Base-by-base conservation (phyloP, 1,140 invertebrate genomes). In the Drosophila seguyi region DNA sequence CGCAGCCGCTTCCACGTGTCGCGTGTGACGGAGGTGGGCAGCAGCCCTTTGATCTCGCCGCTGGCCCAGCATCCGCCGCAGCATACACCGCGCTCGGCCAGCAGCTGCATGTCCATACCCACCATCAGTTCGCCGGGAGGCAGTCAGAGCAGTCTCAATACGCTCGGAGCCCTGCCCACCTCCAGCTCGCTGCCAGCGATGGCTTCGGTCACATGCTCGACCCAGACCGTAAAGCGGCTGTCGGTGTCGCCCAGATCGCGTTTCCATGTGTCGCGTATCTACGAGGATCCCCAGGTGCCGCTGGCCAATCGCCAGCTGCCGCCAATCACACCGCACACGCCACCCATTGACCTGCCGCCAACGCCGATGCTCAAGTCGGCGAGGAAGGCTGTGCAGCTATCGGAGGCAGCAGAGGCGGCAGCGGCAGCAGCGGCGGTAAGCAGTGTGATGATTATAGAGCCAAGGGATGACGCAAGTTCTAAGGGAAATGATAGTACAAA, bases 1-100 rank as follows among this genome's bases (percentile, higher is more conserved):
- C 93, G 94, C 59, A 94, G 93, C 80, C 93, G 94, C 25, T 95
- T 95, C 78, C 93, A 95, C 59, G 94, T 95, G 4, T 95, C 94
- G 22, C 93, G 94, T 20, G 94, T 95, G 8, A 83, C 93, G 25
- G 94, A 95, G 66, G 74, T 72, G 27, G 52, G 34, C 34, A 86
- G 91, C 34, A 92, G 91, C 63, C 87, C 91, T 4, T 22, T 91
- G 47, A 92, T 87, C 34, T 92, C 90, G 38, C 90, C 90, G n/a
- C 57, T 86, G 34, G 84, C 77, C 50, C 82, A 83, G 44, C 63
- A 76, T 36, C 90, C 90, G 27, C 77, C 73, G 6, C 69, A 62
- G 13, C 68, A 78, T 18, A 60, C 72, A 22, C 80, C 83, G 34
- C 72, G 81, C 7, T 57, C 69, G 34, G 74, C 87, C 69, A 88